phyloP scores from a whole-genome alignment of 2,888 invertebrate genomes.

The Athalia rosae region DNA sequence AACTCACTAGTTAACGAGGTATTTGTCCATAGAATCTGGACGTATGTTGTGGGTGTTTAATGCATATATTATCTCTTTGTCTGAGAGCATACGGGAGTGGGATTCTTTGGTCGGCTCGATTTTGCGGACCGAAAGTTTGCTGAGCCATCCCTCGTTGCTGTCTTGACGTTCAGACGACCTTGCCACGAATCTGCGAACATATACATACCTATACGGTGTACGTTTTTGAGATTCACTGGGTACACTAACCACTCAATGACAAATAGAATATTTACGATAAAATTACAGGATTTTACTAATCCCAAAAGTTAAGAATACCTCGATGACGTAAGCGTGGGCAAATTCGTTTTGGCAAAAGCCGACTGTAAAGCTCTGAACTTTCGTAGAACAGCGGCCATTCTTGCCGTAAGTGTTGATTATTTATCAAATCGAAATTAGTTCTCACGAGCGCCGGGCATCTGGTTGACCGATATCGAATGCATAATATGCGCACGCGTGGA shows the following conservation, averaged over 20 bases:
- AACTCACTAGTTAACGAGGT: slow-evolving; percentile 93
- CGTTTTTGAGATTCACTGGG: too few species aligned
- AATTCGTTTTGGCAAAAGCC: slow-evolving; percentile 62
- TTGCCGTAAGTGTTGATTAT: slow-evolving; percentile 54
- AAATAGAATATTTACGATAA: too few species aligned
- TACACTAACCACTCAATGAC: too few species aligned
- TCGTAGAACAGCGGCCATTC: slow-evolving; percentile 70
- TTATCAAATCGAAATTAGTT: slow-evolving; percentile 47
- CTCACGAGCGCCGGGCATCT: slow-evolving; percentile 33
- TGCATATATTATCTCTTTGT: slow-evolving; percentile 96
- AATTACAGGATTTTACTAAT: not conserved
- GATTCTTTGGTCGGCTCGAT: slow-evolving; percentile 97
- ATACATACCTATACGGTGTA: slow-evolving; percentile 22
- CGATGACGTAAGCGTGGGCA: slow-evolving; percentile 56
- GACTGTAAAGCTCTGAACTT: slow-evolving; percentile 62
- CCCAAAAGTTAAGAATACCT: slow-evolving; percentile 55
- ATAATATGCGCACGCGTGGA: too few species aligned
- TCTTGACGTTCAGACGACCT: slow-evolving; percentile 67
- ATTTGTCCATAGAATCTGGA: slow-evolving; percentile 90
- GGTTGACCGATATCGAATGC: not conserved
- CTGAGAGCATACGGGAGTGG: slow-evolving; percentile 96
- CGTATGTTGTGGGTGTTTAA: slow-evolving; percentile 96
- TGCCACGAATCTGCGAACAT: slow-evolving; percentile 64
- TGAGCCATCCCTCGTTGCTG: slow-evolving; percentile 87
- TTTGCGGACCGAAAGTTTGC: slow-evolving; percentile 90